Percentiles rank a stretch among this genome's conserved stretches.
These are phyloP conservation scores for Pristiophorus japonicus DNA, from an alignment of 2,113 vertebrate genomes.

Conservation along the genomic window DNA sequence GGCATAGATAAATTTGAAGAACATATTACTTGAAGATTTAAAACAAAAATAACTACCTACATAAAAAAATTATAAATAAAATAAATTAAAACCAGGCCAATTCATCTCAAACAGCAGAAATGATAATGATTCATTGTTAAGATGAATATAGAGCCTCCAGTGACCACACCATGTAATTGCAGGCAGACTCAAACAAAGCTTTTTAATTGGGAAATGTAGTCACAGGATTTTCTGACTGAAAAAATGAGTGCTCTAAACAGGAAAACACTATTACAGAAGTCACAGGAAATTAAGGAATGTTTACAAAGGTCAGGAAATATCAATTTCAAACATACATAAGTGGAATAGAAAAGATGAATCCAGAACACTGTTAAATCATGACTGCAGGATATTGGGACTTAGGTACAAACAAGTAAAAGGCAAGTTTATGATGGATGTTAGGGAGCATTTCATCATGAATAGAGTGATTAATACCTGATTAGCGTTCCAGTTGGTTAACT, in stretches of 20 bases:
- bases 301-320: neutral
- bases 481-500: neutral
- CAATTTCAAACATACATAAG: neutral
- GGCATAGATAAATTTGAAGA: neutral
- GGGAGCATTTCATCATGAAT: neutral
- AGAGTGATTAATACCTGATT: neutral
- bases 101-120: neutral
- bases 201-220: neutral
- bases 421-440: neutral
- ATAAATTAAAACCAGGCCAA: neutral
- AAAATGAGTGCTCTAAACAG: neutral
- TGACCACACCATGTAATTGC: neutral
- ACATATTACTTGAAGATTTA: neutral
- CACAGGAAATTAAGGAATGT: neutral
- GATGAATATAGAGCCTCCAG: no score
- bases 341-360: neutral
- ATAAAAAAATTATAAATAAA: neutral
- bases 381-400: neutral
- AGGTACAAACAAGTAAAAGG: neutral
- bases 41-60: neutral
- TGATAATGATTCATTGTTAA: no score
- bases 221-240: neutral
- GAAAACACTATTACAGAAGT: neutral
- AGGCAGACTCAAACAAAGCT: neutral
- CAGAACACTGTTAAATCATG: neutral